A percentile compares a stretch with the other conserved stretches of the same genome.
Conservation (phyloP, 2,797 vertebrate species). For the Hapalemur alaotrensis region DNA sequence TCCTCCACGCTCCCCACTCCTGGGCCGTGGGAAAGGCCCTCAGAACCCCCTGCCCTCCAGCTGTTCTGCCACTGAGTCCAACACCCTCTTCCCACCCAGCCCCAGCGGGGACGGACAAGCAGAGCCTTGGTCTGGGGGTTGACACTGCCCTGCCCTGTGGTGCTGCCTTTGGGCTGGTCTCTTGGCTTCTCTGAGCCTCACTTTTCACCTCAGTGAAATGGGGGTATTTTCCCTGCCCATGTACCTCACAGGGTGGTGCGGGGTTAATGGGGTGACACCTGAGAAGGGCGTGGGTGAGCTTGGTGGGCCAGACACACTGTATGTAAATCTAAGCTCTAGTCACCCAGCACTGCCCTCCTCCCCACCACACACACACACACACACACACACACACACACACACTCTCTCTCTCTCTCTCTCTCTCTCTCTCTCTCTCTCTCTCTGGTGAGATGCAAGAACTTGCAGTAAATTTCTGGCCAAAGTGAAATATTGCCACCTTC, state of each 20-base stretch:
- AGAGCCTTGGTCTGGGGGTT: not conserved
- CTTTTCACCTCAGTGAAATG: not conserved
- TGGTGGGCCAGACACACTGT: not conserved
- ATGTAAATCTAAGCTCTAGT: not conserved
- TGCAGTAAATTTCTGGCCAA: not conserved
- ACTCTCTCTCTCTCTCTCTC: too few relatives aligned
- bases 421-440: too few relatives aligned
- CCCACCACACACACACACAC: too few relatives aligned
- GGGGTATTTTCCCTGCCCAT: not conserved
- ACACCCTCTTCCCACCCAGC: not conserved
- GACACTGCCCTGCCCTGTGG: not conserved
- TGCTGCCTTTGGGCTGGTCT: not conserved
- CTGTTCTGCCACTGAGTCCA: too few relatives aligned
- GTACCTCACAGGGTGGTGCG: not conserved
- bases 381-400: not conserved
- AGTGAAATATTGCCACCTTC: conserved; percentile 64
- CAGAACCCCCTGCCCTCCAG: too few relatives aligned
- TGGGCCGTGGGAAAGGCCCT: not conserved
- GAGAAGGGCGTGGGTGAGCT: not conserved
- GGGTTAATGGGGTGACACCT: not conserved
- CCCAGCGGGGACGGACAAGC: not conserved
- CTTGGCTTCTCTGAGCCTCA: not conserved
- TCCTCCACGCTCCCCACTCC: not conserved
- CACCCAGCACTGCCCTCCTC: not conserved
- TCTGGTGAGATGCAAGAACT: not conserved